These are phyloP conservation scores for Eristalis tenax DNA, from an alignment of 2,888 invertebrate species.

Conservation along the genomic window DNA sequence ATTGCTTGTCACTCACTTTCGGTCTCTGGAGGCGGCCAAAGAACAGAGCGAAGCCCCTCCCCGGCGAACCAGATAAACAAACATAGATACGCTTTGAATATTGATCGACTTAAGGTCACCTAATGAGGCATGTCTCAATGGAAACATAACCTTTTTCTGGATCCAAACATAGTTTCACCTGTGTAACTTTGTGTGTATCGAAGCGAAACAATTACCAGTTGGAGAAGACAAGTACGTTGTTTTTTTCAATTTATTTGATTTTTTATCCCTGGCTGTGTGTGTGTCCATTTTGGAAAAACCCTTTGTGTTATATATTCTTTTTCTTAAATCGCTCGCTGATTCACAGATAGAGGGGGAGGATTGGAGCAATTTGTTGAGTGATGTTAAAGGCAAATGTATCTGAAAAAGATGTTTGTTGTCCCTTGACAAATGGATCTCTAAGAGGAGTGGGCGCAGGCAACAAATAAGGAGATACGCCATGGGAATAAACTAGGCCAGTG, in stretches of 20 bases:
- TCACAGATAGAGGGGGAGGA: neutral
- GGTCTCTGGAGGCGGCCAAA: neutral
- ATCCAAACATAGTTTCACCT: constrained; percentile 18
- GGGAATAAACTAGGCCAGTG: constrained; percentile 62
- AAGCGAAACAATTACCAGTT: constrained; percentile 21
- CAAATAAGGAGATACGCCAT: constrained; percentile 28
- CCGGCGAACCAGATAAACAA: neutral
- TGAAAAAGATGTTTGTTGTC: too few species aligned
- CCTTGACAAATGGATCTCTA: constrained; percentile 47
- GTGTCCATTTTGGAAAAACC: neutral
- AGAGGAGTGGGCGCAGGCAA: neutral
- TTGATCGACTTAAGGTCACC: neutral
- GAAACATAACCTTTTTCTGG: neutral
- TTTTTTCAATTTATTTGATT: neutral
- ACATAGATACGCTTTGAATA: neutral
- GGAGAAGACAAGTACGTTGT: too few species aligned
- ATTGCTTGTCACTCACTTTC: neutral
- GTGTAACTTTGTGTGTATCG: constrained; percentile 9
- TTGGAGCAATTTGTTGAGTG: constrained; percentile 47
- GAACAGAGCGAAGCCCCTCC: neutral
- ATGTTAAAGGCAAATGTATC: neutral
- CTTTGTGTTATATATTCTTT: neutral
- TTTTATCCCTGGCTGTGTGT: too few species aligned
- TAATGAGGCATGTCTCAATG: constrained; percentile 1
- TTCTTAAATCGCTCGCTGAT: neutral